These are phyloP conservation scores for Plotosus lineatus DNA, from an alignment of 2,113 vertebrate genomes.

Conservation along the genomic window DNA sequence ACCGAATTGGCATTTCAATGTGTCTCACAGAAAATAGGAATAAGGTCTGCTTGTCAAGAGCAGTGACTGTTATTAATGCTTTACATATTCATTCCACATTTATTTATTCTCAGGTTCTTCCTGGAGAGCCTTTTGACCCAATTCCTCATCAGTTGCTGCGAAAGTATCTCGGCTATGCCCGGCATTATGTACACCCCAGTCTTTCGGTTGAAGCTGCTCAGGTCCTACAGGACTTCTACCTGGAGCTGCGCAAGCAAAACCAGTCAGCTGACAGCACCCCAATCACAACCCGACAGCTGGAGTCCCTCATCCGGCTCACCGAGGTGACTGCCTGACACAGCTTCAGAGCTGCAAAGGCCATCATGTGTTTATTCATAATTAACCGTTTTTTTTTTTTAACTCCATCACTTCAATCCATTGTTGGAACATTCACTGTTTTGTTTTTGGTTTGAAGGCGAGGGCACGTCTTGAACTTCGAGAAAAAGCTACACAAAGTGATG, in stretches of 20 bases:
- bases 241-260: conserved; percentile 88
- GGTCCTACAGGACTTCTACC: conserved; percentile 90
- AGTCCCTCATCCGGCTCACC: conserved; percentile 91
- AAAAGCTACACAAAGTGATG: conserved; percentile 84
- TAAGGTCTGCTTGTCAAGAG: background rate
- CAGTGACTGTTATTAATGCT: background rate
- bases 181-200: conserved; percentile 87
- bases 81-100: background rate
- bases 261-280: conserved; percentile 83
- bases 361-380: background rate
- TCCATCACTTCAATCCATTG: background rate
- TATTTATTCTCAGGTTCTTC: conserved; percentile 68
- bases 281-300: conserved; percentile 95
- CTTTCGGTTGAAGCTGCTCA: conserved; percentile 85
- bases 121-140: conserved; percentile 82
- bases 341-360: background rate
- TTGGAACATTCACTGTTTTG: background rate
- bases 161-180: conserved; percentile 93
- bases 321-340: conserved; percentile 71
- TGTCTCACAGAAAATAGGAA: background rate
- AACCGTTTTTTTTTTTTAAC: background rate
- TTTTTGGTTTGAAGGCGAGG: conserved; percentile 78
- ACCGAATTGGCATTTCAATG: too few relatives aligned
- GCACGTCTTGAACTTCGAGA: conserved; percentile 93
- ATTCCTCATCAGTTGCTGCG: conserved; percentile 88